These are phyloP conservation scores for Andricus grossulariae DNA, from an alignment of 1,140 invertebrate genomes.

Conservation along the genomic window DNA sequence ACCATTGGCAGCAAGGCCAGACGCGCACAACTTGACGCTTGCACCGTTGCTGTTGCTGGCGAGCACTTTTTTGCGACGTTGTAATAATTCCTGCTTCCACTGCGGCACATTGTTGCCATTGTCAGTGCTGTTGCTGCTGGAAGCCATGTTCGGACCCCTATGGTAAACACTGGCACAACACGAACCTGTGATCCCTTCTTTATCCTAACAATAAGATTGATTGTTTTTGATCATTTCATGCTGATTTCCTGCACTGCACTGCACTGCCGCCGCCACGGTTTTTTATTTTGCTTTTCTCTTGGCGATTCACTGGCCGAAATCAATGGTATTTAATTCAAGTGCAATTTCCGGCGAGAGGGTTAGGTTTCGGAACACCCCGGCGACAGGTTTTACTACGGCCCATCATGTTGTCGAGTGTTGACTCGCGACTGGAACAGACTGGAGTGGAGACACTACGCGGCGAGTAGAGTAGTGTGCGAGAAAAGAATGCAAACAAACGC, in stretches of 20 bases:
- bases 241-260: neutral
- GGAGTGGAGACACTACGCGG: neutral
- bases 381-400: conserved; percentile 5
- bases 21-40: conserved; percentile 54
- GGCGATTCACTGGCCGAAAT: neutral
- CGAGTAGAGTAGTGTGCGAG: neutral
- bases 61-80: conserved; percentile 75
- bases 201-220: neutral
- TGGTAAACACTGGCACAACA: conserved; percentile 26
- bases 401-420: neutral
- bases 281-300: neutral
- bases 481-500: no score
- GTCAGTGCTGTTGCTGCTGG: conserved; percentile 33
- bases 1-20: conserved; percentile 39
- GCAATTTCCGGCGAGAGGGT: neutral
- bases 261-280: conserved; percentile 25
- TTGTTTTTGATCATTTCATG: neutral
- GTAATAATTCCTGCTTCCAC: conserved; percentile 86
- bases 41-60: conserved; percentile 62
- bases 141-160: conserved; percentile 27
- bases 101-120: conserved; percentile 72
- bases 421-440: neutral
- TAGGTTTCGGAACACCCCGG: neutral
- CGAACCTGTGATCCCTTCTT: neutral
- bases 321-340: neutral